A percentile compares a stretch with the other conserved stretches of the same genome.
These are phyloP conservation scores for Melanotaenia maccullochi DNA, from an alignment of 2,797 vertebrate species.

Conservation along the genomic window DNA sequence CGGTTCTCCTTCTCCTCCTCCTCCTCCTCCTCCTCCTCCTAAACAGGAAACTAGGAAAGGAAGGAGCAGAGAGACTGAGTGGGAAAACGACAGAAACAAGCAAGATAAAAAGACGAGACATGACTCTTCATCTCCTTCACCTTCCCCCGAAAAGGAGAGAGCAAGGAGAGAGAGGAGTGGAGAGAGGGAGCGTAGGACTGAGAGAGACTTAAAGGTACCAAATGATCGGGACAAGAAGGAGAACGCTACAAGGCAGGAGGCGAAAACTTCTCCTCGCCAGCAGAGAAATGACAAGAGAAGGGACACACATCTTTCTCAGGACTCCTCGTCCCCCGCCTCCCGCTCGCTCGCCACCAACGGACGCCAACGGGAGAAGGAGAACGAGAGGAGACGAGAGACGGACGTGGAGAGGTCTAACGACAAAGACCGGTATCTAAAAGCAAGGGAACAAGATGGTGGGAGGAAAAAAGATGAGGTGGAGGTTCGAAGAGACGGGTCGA, in stretches of 20 bases:
- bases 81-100: conserved; percentile 52
- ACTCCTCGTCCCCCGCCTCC: conserved; percentile 46
- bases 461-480: conserved; percentile 27
- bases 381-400: conserved; percentile 43
- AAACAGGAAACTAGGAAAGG: conserved; percentile 53
- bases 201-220: conserved; percentile 15
- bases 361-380: conserved; percentile 51
- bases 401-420: conserved; percentile 34
- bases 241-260: conserved; percentile 32
- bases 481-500: background rate
- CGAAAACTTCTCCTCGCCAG: conserved; percentile 43
- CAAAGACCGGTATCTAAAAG: conserved; percentile 32
- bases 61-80: conserved; percentile 46
- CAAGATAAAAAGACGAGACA: conserved; percentile 52
- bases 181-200: conserved; percentile 41
- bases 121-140: conserved; percentile 58
- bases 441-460: conserved; percentile 23
- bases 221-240: conserved; percentile 55
- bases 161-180: conserved; percentile 35
- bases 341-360: conserved; percentile 61
- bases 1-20: conserved; percentile 38
- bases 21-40: conserved; percentile 41
- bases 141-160: conserved; percentile 55
- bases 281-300: conserved; percentile 47
- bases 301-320: conserved; percentile 20